Percentiles rank a stretch among this genome's conserved stretches.
These are phyloP conservation scores for Piaya cayana DNA, from an alignment of 2,113 vertebrate species.

Conservation along the genomic window DNA sequence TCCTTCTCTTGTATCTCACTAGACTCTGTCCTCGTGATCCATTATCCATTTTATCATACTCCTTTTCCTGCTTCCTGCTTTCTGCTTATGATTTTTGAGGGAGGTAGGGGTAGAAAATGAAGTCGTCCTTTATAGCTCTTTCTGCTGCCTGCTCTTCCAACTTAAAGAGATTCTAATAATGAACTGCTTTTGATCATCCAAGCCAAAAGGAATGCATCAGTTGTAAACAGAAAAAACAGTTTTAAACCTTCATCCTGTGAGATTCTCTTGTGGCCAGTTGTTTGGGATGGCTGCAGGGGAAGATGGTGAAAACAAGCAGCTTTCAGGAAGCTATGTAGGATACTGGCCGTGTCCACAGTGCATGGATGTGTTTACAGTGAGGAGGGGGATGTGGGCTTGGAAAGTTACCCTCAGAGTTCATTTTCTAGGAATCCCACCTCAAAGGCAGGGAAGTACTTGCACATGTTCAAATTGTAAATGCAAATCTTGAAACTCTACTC, in stretches of 20 bases:
- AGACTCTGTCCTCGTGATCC: neutral
- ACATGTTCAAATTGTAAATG: neutral
- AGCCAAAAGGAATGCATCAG: neutral
- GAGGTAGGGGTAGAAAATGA: neutral
- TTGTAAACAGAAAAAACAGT: neutral
- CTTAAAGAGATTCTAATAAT: neutral
- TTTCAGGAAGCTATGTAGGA: neutral
- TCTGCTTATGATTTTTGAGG: neutral
- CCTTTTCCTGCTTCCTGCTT: neutral
- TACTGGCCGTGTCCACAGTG: neutral
- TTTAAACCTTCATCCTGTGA: neutral
- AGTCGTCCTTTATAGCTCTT: neutral
- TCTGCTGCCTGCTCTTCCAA: neutral
- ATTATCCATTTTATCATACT: neutral
- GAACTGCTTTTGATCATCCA: neutral
- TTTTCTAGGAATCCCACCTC: neutral
- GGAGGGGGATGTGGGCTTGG: neutral
- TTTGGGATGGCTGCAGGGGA: neutral
- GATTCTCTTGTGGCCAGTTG: neutral
- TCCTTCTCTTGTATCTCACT: neutral
- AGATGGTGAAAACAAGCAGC: neutral
- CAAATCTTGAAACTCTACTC: neutral
- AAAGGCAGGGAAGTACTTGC: neutral
- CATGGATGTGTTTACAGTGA: neutral
- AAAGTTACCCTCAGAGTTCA: neutral